These are phyloP conservation scores for Peromyscus californicus DNA, from an alignment of 2,113 vertebrate genomes.

Conservation along the genomic window DNA sequence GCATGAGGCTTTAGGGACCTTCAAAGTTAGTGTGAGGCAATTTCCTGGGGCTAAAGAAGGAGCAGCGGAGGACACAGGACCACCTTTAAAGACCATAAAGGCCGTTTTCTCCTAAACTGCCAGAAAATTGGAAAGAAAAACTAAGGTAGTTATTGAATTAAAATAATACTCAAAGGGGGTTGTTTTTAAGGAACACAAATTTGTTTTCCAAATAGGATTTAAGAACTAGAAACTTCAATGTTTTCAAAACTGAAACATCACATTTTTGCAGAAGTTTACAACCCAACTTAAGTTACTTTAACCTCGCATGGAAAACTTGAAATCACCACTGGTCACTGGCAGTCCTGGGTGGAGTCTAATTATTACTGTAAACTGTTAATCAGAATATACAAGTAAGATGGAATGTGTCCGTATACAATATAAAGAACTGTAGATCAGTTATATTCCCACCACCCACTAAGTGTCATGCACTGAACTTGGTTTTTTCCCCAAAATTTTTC, in stretches of 20 bases:
- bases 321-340: neutral
- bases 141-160: neutral
- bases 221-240: neutral
- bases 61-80: neutral
- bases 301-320: neutral
- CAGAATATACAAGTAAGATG: neutral
- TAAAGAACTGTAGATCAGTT: neutral
- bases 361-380: neutral
- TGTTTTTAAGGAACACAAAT: neutral
- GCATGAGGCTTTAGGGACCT: neutral
- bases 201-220: conserved; percentile 19
- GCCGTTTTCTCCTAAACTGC: neutral
- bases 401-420: neutral
- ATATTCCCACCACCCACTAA: neutral
- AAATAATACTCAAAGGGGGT: neutral
- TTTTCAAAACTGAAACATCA: neutral
- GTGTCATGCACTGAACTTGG: neutral
- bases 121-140: neutral
- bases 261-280: neutral
- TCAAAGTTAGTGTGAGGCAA: neutral
- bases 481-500: neutral
- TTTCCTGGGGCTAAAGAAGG: neutral
- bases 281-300: neutral
- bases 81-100: neutral
- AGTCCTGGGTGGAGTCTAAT: neutral